Evolutionary conservation across 2,888 invertebrate genomes (phyloP).

Genomic region (Achlya flavicornis): DNA sequence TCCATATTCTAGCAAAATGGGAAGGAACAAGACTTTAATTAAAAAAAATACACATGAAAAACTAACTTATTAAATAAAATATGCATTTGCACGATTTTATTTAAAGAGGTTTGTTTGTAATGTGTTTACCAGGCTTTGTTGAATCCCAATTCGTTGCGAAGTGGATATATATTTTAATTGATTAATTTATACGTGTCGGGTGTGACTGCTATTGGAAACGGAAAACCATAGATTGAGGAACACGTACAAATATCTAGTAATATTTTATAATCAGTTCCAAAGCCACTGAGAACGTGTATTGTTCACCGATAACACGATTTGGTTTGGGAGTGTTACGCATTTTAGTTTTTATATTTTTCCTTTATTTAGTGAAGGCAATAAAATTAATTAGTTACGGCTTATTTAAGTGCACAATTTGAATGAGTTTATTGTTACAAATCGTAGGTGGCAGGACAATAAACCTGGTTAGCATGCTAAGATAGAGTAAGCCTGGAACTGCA

Average conservation of each 20-base stretch:
- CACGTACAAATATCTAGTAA: not conserved
- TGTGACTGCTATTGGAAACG: not conserved
- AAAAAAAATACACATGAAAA: not conserved
- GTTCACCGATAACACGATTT: not conserved
- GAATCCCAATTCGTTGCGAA: not conserved
- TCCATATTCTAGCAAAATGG: constrained; percentile 15
- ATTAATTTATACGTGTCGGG: constrained; percentile 4
- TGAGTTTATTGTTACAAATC: not conserved
- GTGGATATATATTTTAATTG: not conserved
- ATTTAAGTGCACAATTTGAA: not conserved
- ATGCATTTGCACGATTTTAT: not conserved
- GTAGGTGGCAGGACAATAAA: not conserved
- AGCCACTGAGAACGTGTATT: not conserved
- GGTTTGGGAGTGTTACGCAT: not conserved
- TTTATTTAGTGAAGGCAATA: no score
- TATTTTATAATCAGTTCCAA: not conserved
- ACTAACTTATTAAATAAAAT: not conserved
- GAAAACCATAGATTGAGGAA: not conserved
- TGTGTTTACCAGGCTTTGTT: not conserved
- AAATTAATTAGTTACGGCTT: not conserved
- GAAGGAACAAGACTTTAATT: not conserved
- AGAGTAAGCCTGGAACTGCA: no score
- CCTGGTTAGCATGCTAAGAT: not conserved
- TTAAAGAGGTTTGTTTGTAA: not conserved
- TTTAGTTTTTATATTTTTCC: not conserved